Evolutionary conservation across 2,888 invertebrate species (phyloP).

Genomic region (Diloba caeruleocephala): DNA sequence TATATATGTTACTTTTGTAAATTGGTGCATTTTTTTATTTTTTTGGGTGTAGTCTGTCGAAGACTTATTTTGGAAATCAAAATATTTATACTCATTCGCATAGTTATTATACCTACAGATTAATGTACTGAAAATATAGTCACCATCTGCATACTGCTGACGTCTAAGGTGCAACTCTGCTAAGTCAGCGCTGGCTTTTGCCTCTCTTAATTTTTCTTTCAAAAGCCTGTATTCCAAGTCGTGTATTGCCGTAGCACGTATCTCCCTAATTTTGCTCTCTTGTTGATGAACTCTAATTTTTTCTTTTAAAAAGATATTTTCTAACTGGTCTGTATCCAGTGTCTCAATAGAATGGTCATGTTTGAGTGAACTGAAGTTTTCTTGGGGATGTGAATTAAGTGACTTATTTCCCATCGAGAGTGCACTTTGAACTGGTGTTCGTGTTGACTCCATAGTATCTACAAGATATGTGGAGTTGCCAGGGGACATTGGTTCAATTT

Average conservation of each 20-base stretch:
- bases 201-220: conserved; percentile 27
- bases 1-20: too few relatives aligned
- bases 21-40: too few relatives aligned
- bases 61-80: too few relatives aligned
- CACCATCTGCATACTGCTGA: conserved; percentile 12
- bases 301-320: conserved; percentile 25
- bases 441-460: neutral
- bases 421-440: neutral
- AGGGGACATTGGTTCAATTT: conserved; percentile 26
- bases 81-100: too few relatives aligned
- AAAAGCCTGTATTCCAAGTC: conserved; percentile 22
- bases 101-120: too few relatives aligned
- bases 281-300: conserved; percentile 15
- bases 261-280: conserved; percentile 13
- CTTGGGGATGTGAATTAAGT: neutral
- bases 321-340: conserved; percentile 5
- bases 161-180: conserved; percentile 29
- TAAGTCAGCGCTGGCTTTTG: conserved; percentile 30
- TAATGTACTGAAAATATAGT: neutral
- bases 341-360: neutral
- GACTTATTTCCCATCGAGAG: neutral
- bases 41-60: too few relatives aligned
- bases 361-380: neutral
- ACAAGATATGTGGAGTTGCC: neutral
- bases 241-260: conserved; percentile 1